Percentiles rank a stretch among this genome's conserved stretches.
phyloP scores from a whole-genome alignment of 2,888 invertebrate genomes.

The Trilocha varians region DNA sequence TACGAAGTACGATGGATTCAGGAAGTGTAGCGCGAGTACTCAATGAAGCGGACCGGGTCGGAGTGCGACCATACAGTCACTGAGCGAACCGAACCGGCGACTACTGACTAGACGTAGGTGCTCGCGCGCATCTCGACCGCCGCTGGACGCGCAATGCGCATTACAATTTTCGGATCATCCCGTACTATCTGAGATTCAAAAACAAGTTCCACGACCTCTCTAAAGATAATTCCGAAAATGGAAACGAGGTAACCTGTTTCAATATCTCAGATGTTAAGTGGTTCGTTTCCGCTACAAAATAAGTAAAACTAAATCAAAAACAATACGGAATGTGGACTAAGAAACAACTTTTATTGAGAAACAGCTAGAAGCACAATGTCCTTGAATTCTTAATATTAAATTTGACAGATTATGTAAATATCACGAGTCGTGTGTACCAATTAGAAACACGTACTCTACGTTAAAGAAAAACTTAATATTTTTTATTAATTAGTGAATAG shows the following conservation, averaged over 20 bases:
- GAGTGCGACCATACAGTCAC: slow-evolving; percentile 24
- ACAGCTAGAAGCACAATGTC: not conserved
- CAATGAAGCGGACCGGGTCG: slow-evolving; percentile 33
- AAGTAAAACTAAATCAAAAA: not conserved
- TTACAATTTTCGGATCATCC: slow-evolving; percentile 15
- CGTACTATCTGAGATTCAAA: slow-evolving; percentile 12
- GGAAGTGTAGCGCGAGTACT: slow-evolving; percentile 32
- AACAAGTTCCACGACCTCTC: slow-evolving; percentile 16
- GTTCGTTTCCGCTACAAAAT: not conserved
- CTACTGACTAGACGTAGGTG: slow-evolving; percentile 8
- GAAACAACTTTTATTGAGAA: not conserved
- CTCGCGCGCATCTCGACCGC: slow-evolving; percentile 21
- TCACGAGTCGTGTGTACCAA: no score
- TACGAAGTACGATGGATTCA: slow-evolving; percentile 22
- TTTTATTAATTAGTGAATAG: no score
- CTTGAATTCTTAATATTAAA: not conserved
- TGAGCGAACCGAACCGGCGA: slow-evolving; percentile 8
- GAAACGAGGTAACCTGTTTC: slow-evolving; percentile 22
- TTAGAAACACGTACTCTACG: no score
- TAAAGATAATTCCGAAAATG: slow-evolving; percentile 16
- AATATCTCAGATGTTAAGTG: no score
- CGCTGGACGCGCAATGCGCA: slow-evolving; percentile 11
- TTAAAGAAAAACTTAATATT: no score
- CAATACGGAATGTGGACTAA: not conserved
- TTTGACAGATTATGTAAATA: not conserved